These are phyloP conservation scores for Rhogogaster chlorosoma DNA, from an alignment of 2,888 invertebrate genomes.

Conservation along the genomic window DNA sequence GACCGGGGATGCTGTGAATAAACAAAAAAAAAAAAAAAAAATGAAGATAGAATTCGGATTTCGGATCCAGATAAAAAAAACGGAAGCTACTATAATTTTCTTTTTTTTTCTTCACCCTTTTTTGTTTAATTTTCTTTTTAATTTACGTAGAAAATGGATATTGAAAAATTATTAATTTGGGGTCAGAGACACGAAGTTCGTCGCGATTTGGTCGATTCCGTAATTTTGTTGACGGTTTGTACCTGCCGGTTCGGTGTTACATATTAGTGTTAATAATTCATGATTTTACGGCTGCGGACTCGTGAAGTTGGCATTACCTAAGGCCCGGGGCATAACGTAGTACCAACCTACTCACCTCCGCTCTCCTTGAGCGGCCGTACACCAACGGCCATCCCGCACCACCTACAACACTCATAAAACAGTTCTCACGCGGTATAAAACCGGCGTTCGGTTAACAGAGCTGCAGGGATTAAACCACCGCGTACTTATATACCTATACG, in stretches of 20 bases:
- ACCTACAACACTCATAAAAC: conserved; percentile 50
- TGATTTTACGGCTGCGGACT: conserved; percentile 67
- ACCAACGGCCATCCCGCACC: conserved; percentile 20
- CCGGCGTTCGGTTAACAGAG: neutral
- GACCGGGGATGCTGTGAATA: neutral
- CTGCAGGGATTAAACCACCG: neutral
- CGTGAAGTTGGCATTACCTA: conserved; percentile 66
- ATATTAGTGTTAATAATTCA: conserved; percentile 70
- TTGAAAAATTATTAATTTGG: too few species aligned
- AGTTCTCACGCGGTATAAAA: conserved; percentile 36
- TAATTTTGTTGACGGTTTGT: conserved; percentile 62
- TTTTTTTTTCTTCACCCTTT: too few species aligned
- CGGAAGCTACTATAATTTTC: too few species aligned
- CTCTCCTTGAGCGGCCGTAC: neutral
- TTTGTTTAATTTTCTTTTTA: neutral
- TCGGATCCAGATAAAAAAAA: neutral
- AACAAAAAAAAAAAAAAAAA: neutral
- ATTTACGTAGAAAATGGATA: too few species aligned
- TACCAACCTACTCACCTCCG: conserved; percentile 50
- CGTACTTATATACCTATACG: neutral
- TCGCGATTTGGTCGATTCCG: neutral
- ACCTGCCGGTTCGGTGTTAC: conserved; percentile 62
- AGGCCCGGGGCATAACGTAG: conserved; percentile 59
- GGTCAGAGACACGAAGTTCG: neutral
- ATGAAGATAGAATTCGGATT: too few species aligned